Evolutionary conservation across 1,140 invertebrate species (phyloP), one percentile per base, ranked within the genome.

Genomic region (Lordiphosa clarofinis): DNA sequence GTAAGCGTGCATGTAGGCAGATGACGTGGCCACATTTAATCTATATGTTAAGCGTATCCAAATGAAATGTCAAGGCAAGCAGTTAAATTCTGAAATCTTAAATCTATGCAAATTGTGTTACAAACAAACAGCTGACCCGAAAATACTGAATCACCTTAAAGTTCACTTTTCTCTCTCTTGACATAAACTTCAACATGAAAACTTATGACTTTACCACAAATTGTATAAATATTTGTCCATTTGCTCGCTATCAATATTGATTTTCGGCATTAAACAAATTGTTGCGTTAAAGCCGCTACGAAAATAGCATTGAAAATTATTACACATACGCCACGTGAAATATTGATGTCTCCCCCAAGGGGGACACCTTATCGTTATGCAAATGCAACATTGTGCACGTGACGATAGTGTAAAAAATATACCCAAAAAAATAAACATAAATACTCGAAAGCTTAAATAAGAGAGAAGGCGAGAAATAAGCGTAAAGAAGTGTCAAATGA

Each of bases 401-500:
- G 65, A 35, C 74, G 75, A 71, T 79, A 75, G 71, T 67, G 71
- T 42, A 46, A 65, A 55, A 55, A 15, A 46, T 24, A 46, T 28
- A 43, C 21, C 21, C 43, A 21, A 33, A 48, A 46, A 42, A 79
- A 75, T 67, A 69, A 67, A 70, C 75, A 75, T 79, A 79, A 82
- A 81, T 79, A 78, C 43, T 33, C 6, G 43, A 46, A 46, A 31
- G 43, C 43, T 6, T 24, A 31, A 46, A 46, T 46, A 31, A 13
- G 5, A 12, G 21, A 12, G 5, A 56, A 44, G 21, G 19, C 28
- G 28, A 15, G 36, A 68, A 81, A 84, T 84, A 72, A 81, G 76
- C 82, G 61, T 63, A 82, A 82, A 81, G 64, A 82, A 68, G 63
- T 82, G 72, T 3, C 62, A 82, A 82, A 82, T 76, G 67, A 59